Conservation (phyloP, 2,888 invertebrate genomes). For the Selenia dentaria region DNA sequence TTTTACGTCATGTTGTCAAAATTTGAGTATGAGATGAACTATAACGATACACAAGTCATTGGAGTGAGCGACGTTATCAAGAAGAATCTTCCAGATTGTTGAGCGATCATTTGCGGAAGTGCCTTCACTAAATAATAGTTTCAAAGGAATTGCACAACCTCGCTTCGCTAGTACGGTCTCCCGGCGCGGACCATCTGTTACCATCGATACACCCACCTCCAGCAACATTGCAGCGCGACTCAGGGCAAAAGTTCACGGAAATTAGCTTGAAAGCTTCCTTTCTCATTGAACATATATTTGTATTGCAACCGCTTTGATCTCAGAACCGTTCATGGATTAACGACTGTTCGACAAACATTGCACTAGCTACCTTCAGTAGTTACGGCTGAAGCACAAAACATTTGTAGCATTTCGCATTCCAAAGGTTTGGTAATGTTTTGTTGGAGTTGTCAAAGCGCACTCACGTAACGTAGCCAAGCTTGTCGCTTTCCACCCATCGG, state of each 20-base stretch:
- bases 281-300: too few relatives aligned
- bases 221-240: neutral
- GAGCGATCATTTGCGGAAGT: constrained; percentile 4
- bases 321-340: too few relatives aligned
- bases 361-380: too few relatives aligned
- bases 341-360: too few relatives aligned
- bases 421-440: neutral
- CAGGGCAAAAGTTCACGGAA: neutral
- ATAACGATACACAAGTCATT: constrained; percentile 6
- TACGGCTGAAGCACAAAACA: too few relatives aligned
- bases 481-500: neutral
- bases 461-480: neutral
- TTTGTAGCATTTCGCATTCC: too few relatives aligned
- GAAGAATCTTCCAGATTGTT: neutral
- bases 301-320: too few relatives aligned
- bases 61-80: neutral
- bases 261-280: too few relatives aligned
- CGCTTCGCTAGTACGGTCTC: neutral
- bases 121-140: neutral
- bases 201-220: neutral
- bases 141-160: constrained; percentile 6
- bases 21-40: constrained; percentile 4
- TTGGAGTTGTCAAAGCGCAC: neutral
- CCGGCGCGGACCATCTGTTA: neutral
- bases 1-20: constrained; percentile 5